Evolutionary conservation across 30 jellyfish, hydroid and myxozoan species (phyloP).

Genomic region (Catostylus mosaicus): DNA sequence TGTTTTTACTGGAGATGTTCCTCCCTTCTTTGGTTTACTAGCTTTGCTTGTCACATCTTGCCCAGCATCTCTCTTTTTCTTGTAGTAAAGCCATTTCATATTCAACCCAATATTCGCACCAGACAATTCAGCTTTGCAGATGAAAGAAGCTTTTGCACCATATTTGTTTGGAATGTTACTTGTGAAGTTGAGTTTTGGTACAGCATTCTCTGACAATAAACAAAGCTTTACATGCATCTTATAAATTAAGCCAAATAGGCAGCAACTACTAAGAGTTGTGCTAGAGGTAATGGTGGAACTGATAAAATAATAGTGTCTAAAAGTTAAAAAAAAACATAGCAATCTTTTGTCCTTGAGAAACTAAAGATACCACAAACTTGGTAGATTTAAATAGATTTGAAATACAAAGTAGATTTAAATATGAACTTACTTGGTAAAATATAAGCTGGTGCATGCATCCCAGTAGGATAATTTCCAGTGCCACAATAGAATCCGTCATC

Average conservation of each 20-base stretch:
- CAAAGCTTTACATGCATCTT: background rate
- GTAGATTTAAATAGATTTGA: too few species aligned
- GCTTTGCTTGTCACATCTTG: conserved; percentile 18
- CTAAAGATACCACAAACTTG: too few species aligned
- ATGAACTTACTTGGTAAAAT: conserved; percentile 26
- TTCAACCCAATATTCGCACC: background rate
- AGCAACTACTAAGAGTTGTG: background rate
- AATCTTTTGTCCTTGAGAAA: too few species aligned
- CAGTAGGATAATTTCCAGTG: background rate
- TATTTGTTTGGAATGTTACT: background rate
- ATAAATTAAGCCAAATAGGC: background rate
- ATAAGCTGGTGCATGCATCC: background rate
- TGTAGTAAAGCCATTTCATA: conserved; percentile 33
- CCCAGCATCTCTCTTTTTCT: conserved; percentile 4
- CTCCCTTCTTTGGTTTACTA: background rate
- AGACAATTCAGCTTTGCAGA: conserved; percentile 23
- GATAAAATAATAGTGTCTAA: too few species aligned
- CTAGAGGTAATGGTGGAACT: too few species aligned
- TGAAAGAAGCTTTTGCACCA: conserved; percentile 26
- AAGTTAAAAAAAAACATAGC: too few species aligned
- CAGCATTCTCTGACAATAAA: background rate
- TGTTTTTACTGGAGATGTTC: background rate
- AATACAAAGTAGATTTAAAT: background rate
- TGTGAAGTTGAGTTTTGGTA: conserved; percentile 25
- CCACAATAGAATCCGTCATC: conserved; percentile 2